phyloP scores from a whole-genome alignment of 1,140 invertebrate genomes.

The Bombus vancouverensis region DNA sequence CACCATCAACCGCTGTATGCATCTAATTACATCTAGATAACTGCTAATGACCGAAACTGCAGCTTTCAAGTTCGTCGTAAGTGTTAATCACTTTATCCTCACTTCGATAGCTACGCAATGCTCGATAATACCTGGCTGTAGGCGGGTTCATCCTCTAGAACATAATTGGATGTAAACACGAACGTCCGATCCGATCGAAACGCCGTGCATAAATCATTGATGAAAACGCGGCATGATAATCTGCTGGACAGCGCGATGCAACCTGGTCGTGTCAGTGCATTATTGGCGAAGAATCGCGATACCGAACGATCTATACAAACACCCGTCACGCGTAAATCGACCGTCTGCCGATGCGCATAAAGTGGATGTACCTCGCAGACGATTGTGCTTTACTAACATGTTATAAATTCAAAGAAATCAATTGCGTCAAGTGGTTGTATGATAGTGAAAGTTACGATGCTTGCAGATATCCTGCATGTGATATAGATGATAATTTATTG shows the following conservation, averaged over 20 bases:
- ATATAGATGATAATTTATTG: neutral
- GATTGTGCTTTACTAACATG: neutral
- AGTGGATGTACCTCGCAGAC: neutral
- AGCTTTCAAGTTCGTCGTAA: neutral
- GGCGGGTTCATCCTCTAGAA: constrained; percentile 5
- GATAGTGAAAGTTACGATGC: neutral
- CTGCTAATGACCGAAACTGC: neutral
- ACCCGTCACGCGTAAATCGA: neutral
- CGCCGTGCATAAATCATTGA: constrained; percentile 39
- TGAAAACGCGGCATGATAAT: constrained; percentile 22
- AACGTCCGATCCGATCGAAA: constrained; percentile 15
- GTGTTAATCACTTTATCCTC: neutral
- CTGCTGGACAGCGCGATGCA: neutral
- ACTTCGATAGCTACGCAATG: neutral
- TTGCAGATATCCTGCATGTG: too few relatives aligned
- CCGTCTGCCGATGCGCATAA: neutral
- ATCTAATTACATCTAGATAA: constrained; percentile 21
- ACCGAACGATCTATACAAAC: neutral
- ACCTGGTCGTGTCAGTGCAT: neutral
- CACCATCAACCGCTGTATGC: neutral
- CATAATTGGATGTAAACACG: constrained; percentile 39
- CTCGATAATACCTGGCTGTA: neutral
- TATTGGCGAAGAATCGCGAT: constrained; percentile 13
- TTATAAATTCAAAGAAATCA: constrained; percentile 12
- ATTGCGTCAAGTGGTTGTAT: neutral